A percentile compares a stretch with the other conserved stretches of the same genome.
Conservation (phyloP, 30 jellyfish, hydroid and myxozoan species). For the Aurelia sp. region DNA sequence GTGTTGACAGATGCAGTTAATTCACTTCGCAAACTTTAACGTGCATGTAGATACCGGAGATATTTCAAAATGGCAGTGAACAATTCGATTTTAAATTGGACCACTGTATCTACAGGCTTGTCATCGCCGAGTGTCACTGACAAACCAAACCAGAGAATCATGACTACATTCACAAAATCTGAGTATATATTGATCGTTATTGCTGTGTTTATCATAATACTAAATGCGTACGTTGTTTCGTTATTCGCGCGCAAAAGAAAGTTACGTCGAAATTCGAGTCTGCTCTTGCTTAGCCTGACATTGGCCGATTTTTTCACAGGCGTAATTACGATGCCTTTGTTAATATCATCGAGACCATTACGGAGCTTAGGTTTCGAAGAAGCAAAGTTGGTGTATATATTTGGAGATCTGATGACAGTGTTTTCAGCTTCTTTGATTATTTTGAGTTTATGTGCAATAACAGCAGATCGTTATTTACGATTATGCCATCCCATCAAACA, state of each 20-base stretch:
- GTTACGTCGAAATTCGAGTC: conserved; percentile 58
- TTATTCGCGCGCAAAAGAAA: conserved; percentile 63
- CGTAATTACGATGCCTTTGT: conserved; percentile 63
- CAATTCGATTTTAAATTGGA: no score
- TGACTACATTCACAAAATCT: no score
- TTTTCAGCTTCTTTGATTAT: conserved; percentile 62
- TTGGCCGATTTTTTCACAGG: conserved; percentile 81
- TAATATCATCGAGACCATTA: conserved; percentile 24
- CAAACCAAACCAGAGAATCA: no score
- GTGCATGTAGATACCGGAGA: no score
- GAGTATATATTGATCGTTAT: conserved; percentile 11
- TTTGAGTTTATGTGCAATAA: conserved; percentile 56
- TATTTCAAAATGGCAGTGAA: no score
- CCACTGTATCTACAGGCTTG: no score
- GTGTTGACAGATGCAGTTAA: no score
- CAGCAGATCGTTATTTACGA: conserved; percentile 65
- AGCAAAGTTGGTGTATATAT: conserved; percentile 22
- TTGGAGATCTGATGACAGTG: conserved; percentile 64
- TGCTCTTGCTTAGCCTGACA: conserved; percentile 58
- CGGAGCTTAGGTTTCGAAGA: conserved; percentile 1
- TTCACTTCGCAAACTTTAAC: no score
- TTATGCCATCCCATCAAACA: conserved; percentile 67
- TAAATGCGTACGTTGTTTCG: conserved; percentile 60
- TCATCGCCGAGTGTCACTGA: no score
- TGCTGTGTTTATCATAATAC: conserved; percentile 32